These are phyloP conservation scores for Chiloscyllium punctatum DNA, from an alignment of 2,797 vertebrate species.

Conservation along the genomic window DNA sequence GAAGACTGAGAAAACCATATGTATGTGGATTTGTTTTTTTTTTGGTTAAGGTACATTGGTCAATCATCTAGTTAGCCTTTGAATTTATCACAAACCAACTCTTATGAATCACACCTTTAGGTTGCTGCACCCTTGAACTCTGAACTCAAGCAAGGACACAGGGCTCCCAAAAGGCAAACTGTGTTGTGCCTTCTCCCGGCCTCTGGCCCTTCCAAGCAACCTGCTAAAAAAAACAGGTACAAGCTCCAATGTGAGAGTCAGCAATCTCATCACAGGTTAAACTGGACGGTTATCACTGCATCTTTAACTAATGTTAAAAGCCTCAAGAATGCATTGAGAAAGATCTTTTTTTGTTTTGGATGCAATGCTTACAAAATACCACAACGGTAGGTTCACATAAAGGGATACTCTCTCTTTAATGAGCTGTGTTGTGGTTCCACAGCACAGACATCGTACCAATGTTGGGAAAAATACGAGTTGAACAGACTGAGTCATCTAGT, in stretches of 20 bases:
- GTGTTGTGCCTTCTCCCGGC: neutral
- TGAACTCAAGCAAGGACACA: neutral
- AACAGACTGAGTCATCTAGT: conserved; percentile 74
- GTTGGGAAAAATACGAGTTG: neutral
- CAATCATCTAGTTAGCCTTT: conserved; percentile 17
- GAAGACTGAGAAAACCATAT: conserved; percentile 1
- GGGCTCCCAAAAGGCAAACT: neutral
- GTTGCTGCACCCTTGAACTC: neutral
- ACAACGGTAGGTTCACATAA: conserved; percentile 24
- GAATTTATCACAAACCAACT: neutral
- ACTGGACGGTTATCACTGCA: neutral
- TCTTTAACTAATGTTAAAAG: conserved; percentile 14
- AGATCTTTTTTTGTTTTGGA: neutral
- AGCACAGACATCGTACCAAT: neutral
- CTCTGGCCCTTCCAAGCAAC: neutral
- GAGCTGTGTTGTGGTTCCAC: neutral
- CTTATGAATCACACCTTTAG: neutral
- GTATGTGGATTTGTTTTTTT: neutral
- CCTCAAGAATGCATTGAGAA: neutral
- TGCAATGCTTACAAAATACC: conserved; percentile 19
- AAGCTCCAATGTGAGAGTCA: neutral
- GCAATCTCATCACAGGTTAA: neutral
- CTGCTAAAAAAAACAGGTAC: neutral
- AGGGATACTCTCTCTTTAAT: conserved; percentile 34
- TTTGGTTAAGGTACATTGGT: conserved; percentile 33